Evolutionary conservation across 2,113 vertebrate species (phyloP).

Genomic region (Sinocyclocheilus anophthalmus): DNA sequence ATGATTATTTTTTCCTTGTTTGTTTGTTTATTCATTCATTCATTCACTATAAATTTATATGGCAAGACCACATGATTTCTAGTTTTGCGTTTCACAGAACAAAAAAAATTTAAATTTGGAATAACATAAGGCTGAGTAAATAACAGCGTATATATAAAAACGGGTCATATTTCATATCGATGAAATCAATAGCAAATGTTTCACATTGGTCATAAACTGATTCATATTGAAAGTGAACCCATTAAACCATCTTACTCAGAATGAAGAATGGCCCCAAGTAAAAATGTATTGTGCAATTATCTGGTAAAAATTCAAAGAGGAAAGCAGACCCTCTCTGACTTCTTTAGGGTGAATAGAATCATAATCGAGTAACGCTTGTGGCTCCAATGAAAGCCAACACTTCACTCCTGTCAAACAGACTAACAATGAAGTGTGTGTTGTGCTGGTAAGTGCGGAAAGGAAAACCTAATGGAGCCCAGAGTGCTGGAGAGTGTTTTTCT

Average conservation of each 20-base stretch:
- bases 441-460: constrained; percentile 20
- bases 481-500: constrained; percentile 14
- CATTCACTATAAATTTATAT: too few species aligned
- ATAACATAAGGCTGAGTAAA: neutral
- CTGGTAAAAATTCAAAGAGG: neutral
- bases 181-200: neutral
- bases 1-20: neutral
- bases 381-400: constrained; percentile 26
- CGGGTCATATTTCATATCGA: neutral
- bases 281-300: constrained; percentile 10
- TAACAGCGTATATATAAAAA: neutral
- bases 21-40: neutral
- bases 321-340: neutral
- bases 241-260: neutral
- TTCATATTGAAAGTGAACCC: neutral
- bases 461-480: constrained; percentile 40
- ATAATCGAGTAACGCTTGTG: constrained; percentile 9
- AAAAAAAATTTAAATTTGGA: neutral
- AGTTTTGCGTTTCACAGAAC: neutral
- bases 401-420: constrained; percentile 34
- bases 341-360: constrained; percentile 32
- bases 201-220: neutral
- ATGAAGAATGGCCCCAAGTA: neutral
- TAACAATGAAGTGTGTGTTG: constrained; percentile 31
- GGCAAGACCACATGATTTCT: neutral